Conservation (phyloP, 2,797 vertebrate species). For the Typhlichthys subterraneus region DNA sequence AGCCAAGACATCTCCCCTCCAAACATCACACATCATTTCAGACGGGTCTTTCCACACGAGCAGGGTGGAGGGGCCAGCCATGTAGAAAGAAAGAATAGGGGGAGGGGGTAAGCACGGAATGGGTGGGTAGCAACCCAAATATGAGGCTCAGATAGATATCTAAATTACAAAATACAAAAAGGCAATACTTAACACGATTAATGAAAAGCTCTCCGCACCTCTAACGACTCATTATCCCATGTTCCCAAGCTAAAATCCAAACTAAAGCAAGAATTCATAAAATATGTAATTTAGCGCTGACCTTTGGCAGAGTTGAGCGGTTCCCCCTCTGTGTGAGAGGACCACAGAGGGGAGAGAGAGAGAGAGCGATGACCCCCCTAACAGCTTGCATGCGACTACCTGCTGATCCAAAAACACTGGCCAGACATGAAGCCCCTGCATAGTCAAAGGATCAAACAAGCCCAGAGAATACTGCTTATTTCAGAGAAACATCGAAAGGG, state of each 20-base stretch:
- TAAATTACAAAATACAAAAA: conserved; percentile 38
- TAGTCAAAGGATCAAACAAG: conserved; percentile 92
- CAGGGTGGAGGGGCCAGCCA: conserved; percentile 33
- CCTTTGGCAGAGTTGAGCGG: conserved; percentile 92
- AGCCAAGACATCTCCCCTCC: conserved; percentile 78
- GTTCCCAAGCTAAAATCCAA: conserved; percentile 52
- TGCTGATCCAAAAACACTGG: conserved; percentile 98
- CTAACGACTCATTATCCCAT: conserved; percentile 49
- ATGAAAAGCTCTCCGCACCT: conserved; percentile 47
- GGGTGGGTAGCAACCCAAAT: background rate
- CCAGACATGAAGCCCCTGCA: conserved; percentile 89
- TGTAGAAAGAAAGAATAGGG: conserved; percentile 15
- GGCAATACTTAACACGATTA: conserved; percentile 29
- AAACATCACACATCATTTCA: conserved; percentile 61
- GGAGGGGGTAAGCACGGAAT: conserved; percentile 44
- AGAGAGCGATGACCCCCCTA: conserved; percentile 89
- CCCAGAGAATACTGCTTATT: conserved; percentile 85
- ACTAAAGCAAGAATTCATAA: conserved; percentile 79
- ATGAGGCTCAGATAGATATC: conserved; percentile 22
- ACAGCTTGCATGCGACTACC: conserved; percentile 92
- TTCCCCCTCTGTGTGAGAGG: conserved; percentile 94
- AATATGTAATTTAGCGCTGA: conserved; percentile 89
- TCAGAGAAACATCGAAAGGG: conserved; percentile 77
- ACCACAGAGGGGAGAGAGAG: conserved; percentile 53
- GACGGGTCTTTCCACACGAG: conserved; percentile 60